Base-by-base conservation (phyloP, 2,888 invertebrate genomes). In the Ypsolopha scabrella region DNA sequence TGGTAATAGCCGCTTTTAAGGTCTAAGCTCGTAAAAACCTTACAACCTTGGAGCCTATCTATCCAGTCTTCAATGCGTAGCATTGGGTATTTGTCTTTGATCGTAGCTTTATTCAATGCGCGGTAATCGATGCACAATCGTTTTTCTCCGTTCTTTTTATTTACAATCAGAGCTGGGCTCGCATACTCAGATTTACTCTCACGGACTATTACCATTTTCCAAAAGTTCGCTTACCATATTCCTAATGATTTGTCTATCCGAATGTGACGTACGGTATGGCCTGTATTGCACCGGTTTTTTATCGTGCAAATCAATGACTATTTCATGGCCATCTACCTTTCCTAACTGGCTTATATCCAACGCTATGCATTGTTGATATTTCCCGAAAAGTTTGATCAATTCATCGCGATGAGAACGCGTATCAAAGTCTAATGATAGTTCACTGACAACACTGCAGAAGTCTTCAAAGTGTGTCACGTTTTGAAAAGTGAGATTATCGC, bases 181-280 rank as follows among this genome's bases (percentile, higher is more conserved):
- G 44, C 24, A 35, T 59, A 62, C 1, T 52, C 38, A 0, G 62
- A 61, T 6, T 11, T 48, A 0, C 60, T 60, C 1, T 59, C 59
- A 0, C 55, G 11, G 1, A 61, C 43, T 6, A 64, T 62, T 4
- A n/a, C 43, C 57, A 3, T 35, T 24, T 7, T 60, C 55, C 0
- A 63, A 7, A 55, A 63, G 53, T 37, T 65, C 60, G 2, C 57
- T 14, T 7, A 62, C 51, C 57, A 61, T 63, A 0, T 39, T 33
- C 1, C 52, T n/a, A 0, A 59, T 58, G 7, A 43, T 1, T 1
- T 38, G n/a, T 8, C 54, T 24, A 36, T 60, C 60, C 0, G 45
- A 6, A 41, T 47, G 35, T 0, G 58, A 50, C 33, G 57, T 9
- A 1, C 58, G 14, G 41, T 59, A 59, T 1, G 59, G 59, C 0